These are phyloP conservation scores for Ceyx cyanopectus DNA, from an alignment of 2,113 vertebrate genomes.

Conservation along the genomic window DNA sequence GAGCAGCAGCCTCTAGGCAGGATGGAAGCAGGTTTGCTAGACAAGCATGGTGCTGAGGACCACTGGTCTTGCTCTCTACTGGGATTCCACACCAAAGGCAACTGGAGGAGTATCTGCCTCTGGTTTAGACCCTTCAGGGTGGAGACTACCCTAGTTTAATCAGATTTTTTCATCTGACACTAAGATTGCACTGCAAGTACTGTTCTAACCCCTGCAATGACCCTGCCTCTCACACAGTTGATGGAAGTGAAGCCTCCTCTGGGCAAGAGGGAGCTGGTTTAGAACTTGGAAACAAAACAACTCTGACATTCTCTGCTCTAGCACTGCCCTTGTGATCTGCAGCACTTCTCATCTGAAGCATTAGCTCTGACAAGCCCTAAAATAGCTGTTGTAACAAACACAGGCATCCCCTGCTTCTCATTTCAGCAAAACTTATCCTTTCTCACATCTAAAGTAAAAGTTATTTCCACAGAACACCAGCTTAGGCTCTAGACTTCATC, in stretches of 20 bases:
- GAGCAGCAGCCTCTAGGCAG: background rate
- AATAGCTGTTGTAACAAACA: background rate
- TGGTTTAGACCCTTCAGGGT: accelerated
- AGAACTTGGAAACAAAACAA: background rate
- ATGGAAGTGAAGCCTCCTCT: background rate
- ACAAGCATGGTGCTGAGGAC: background rate
- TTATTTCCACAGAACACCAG: background rate
- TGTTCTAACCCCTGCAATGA: background rate
- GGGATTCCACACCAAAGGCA: too few species aligned
- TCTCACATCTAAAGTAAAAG: background rate
- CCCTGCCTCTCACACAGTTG: background rate
- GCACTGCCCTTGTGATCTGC: background rate
- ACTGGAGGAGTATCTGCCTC: too few species aligned
- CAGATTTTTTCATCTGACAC: background rate
- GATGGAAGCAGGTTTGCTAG: background rate
- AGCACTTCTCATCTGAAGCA: background rate
- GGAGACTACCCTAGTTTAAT: background rate
- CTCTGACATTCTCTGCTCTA: background rate
- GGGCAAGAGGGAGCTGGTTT: background rate
- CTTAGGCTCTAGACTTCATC: background rate
- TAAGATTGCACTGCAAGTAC: background rate
- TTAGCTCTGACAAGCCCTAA: background rate
- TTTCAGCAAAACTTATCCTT: background rate
- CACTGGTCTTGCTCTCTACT: background rate
- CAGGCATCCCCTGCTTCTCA: background rate